These are phyloP conservation scores for Menidia menidia DNA, from an alignment of 2,797 vertebrate genomes.

Conservation along the genomic window DNA sequence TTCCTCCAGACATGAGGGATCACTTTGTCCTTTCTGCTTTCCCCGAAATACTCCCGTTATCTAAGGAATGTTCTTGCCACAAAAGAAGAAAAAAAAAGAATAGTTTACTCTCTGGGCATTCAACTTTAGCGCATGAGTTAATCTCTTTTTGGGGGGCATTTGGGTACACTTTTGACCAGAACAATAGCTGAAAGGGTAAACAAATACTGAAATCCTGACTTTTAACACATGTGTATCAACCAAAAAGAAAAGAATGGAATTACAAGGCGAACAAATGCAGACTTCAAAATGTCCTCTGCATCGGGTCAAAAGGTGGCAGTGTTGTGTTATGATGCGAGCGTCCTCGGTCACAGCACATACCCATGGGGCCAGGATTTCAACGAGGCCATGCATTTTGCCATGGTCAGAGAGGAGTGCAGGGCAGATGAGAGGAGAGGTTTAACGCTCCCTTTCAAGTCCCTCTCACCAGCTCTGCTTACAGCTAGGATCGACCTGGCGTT, in stretches of 20 bases:
- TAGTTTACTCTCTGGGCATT: no score
- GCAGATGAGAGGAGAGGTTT: conserved; percentile 74
- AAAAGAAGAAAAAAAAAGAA: no score
- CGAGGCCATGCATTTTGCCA: conserved; percentile 63
- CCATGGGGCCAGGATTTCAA: conserved; percentile 64
- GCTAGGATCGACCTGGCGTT: conserved; percentile 81
- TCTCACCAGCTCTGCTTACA: conserved; percentile 73
- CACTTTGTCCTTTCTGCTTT: no score
- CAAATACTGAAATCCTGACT: neutral
- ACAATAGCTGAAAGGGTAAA: neutral
- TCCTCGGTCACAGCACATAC: conserved; percentile 12
- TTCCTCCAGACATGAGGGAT: no score
- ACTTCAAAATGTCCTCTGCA: conserved; percentile 13
- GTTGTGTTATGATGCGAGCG: conserved; percentile 59
- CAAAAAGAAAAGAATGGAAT: neutral
- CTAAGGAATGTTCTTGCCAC: no score
- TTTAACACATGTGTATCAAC: neutral
- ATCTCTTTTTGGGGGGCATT: no score
- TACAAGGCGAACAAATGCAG: neutral
- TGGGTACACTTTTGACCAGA: neutral
- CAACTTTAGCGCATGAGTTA: no score
- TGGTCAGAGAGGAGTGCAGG: conserved; percentile 59
- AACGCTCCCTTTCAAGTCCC: conserved; percentile 80
- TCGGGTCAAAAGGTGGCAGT: conserved; percentile 75
- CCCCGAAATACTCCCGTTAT: no score